Percentiles rank a stretch among this genome's conserved stretches.
Conservation (phyloP, 1,140 invertebrate species). For the Bilobella aurantiaca region DNA sequence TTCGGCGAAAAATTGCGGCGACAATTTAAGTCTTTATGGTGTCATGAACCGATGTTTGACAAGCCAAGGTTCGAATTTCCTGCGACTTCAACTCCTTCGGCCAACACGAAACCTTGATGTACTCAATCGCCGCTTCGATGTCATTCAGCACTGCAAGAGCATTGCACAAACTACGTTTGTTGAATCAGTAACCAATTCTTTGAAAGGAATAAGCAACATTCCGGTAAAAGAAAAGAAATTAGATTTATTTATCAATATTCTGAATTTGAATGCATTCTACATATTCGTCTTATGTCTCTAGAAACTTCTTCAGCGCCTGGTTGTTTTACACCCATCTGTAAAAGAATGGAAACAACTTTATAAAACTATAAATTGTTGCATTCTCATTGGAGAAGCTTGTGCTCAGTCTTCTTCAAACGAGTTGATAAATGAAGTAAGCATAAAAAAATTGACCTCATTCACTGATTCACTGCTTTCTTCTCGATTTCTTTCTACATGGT, state of each 20-base stretch:
- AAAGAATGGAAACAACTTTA: conserved; percentile 36
- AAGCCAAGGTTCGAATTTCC: conserved; percentile 13
- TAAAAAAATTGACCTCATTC: background rate
- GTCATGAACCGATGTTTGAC: conserved; percentile 56
- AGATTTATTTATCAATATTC: no score
- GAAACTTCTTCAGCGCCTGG: conserved; percentile 21
- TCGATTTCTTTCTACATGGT: background rate
- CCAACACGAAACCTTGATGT: conserved; percentile 49
- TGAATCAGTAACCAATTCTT: conserved; percentile 46
- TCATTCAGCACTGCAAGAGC: conserved; percentile 51
- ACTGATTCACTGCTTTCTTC: background rate
- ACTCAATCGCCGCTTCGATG: conserved; percentile 49
- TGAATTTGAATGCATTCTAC: background rate
- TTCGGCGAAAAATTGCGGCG: no score
- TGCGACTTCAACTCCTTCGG: conserved; percentile 48
- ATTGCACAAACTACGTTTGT: conserved; percentile 48
- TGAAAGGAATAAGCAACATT: conserved; percentile 50
- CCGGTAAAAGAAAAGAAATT: conserved; percentile 39
- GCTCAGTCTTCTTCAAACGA: conserved; percentile 41
- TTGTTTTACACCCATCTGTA: conserved; percentile 23
- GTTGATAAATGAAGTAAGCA: conserved; percentile 43
- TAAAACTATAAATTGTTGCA: conserved; percentile 54
- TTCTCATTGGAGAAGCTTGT: conserved; percentile 54
- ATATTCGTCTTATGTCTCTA: conserved; percentile 14
- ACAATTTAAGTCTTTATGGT: conserved; percentile 61